Percentiles rank a stretch among this genome's conserved stretches.
Conservation (phyloP, 2,888 invertebrate species). For the Andrena chrysosceles region DNA sequence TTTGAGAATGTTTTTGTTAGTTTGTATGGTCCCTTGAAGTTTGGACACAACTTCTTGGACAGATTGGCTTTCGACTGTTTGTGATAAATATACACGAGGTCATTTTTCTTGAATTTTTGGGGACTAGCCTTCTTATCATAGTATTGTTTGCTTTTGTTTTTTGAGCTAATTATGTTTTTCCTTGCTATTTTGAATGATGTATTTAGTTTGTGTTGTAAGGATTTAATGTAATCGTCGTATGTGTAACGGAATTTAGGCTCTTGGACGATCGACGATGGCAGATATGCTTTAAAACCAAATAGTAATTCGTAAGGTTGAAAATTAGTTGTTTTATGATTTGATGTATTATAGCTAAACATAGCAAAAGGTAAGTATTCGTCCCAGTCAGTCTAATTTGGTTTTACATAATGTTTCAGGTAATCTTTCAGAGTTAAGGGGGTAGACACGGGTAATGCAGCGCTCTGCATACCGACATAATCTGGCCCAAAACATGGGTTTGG, state of each 20-base stretch:
- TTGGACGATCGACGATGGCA: slow-evolving; percentile 8
- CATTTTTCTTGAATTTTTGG: background rate
- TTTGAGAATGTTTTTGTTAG: background rate
- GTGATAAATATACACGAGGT: slow-evolving; percentile 5
- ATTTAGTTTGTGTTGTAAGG: slow-evolving; percentile 19
- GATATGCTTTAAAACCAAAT: slow-evolving; percentile 13
- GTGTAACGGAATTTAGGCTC: too few species aligned
- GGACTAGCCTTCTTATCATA: slow-evolving; percentile 20
- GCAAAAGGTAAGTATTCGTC: slow-evolving; percentile 61
- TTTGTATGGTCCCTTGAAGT: slow-evolving; percentile 24
- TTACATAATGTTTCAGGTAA: slow-evolving; percentile 61
- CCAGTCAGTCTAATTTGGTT: slow-evolving; percentile 36
- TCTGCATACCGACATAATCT: too few species aligned
- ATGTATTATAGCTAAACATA: slow-evolving; percentile 59
- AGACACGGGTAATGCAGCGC: too few species aligned
- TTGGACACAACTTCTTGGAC: slow-evolving; percentile 12
- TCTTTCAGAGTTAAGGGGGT: slow-evolving; percentile 61
- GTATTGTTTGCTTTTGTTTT: slow-evolving; percentile 11
- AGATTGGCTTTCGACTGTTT: background rate
- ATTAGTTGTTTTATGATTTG: slow-evolving; percentile 8
- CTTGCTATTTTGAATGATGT: slow-evolving; percentile 17
- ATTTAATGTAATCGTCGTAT: slow-evolving; percentile 3
- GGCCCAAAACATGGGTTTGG: too few species aligned
- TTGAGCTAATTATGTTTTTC: background rate
- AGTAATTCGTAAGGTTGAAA: slow-evolving; percentile 13